phyloP scores from a whole-genome alignment of 2,888 invertebrate species.

The Acanthacorydalis orientalis region DNA sequence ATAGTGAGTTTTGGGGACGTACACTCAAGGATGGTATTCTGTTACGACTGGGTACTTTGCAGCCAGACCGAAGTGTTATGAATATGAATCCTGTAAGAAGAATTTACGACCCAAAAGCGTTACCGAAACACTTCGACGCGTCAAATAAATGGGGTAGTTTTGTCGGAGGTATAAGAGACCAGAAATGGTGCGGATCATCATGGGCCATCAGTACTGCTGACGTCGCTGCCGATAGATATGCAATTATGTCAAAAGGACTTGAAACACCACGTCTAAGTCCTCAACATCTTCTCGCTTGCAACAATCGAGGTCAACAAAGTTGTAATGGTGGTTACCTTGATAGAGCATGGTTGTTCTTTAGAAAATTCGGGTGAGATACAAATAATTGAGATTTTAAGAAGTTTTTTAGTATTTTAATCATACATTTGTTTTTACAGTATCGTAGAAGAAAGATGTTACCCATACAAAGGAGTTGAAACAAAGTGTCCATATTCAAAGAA shows the following conservation, averaged over 20 bases:
- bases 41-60: conserved; percentile 48
- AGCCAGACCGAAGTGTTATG: conserved; percentile 29
- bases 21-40: conserved; percentile 65
- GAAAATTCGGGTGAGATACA: conserved; percentile 47
- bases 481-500: conserved; percentile 41
- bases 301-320: conserved; percentile 55
- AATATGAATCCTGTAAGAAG: conserved; percentile 38
- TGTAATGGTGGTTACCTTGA: conserved; percentile 84
- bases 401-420: neutral
- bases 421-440: conserved; percentile 35
- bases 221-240: conserved; percentile 65
- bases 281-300: conserved; percentile 78
- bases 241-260: conserved; percentile 68
- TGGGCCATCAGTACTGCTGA: conserved; percentile 83
- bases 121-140: conserved; percentile 64
- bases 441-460: conserved; percentile 73
- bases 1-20: conserved; percentile 68
- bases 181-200: conserved; percentile 71
- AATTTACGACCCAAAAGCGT: conserved; percentile 36
- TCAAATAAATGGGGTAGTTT: conserved; percentile 54
- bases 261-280: conserved; percentile 58
- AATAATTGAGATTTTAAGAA: neutral
- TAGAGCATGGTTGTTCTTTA: conserved; percentile 78
- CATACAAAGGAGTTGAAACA: conserved; percentile 47
- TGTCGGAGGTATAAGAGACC: conserved; percentile 54